Base-by-base conservation (phyloP, 2,113 vertebrate genomes). In the Strix uralensis region DNA sequence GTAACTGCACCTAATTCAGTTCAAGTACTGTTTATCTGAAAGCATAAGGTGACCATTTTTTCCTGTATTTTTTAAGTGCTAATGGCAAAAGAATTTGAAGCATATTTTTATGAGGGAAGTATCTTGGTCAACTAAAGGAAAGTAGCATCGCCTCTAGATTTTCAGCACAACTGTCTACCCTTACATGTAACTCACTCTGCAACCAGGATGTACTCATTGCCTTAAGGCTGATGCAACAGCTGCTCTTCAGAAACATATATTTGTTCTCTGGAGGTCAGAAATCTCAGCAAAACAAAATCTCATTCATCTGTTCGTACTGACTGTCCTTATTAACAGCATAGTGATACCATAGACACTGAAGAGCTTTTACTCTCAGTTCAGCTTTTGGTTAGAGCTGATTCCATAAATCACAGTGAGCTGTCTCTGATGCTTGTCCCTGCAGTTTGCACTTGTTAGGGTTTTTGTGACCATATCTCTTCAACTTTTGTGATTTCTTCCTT, bases 21-120 rank as follows among this genome's bases (percentile, higher is more conserved):
- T 89, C 20, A 77, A 84, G 5, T 8, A 47, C 6, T 71, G 17
- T 46, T 78, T 92, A 61, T 8, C 15, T 67, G 38, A 47, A 30
- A 59, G 2, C 0, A 1, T 49, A 81, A 92, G 30, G 4, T 38
- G 19, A 66, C 5, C 0, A 0, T n/a, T 73, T 78, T n/a, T 14
- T 2, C 29, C 26, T 49, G 5, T 54, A 11, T 74, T 71, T 83
- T 58, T 91, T 18, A 59, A 42, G 4, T 58, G 19, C 4, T 59
- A 88, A 55, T 9, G 3, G 30, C 34, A 90, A 89, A 75, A 72
- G 10, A 72, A 80, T 1, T 10, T 65, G 27, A 57, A 81, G 3
- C 0, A 0, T 85, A 38, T 47, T 94, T 89, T 92, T 73, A n/a
- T 16, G 18, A 75, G 14, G 11, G 38, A 81, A 67, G 2, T 63